Percentiles rank a stretch among this genome's conserved stretches.
Evolutionary conservation across 1,140 invertebrate species (phyloP).

Genomic region (Leptinotarsa undecemlineata): DNA sequence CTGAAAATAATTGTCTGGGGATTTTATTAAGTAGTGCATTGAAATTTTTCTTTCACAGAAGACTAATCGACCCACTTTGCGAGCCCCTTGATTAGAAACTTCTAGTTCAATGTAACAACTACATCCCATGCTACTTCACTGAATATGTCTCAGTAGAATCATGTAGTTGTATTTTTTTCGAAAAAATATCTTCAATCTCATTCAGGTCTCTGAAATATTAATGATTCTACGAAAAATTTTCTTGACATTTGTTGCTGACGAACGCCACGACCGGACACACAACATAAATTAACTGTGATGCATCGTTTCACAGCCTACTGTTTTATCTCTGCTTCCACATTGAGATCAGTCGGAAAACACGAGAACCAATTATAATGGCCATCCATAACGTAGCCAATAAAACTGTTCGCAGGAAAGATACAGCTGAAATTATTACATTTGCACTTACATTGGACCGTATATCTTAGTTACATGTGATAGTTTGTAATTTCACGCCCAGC

Average conservation of each 20-base stretch:
- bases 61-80: too few relatives aligned
- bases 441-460: constrained; percentile 45
- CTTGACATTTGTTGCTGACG: not conserved
- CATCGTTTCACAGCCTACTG: not conserved
- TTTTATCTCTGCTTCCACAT: not conserved
- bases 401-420: constrained; percentile 45
- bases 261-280: not conserved
- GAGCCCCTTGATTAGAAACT: too few relatives aligned
- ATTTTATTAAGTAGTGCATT: too few relatives aligned
- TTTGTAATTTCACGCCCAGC: constrained; percentile 36
- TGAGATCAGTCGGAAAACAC: constrained; percentile 33
- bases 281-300: not conserved
- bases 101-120: too few relatives aligned
- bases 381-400: constrained; percentile 47
- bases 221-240: not conserved
- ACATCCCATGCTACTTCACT: too few relatives aligned
- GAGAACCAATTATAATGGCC: constrained; percentile 45
- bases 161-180: too few relatives aligned
- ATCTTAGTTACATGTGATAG: constrained; percentile 44
- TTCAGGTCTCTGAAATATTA: too few relatives aligned
- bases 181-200: too few relatives aligned
- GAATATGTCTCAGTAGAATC: too few relatives aligned
- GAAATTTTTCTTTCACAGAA: too few relatives aligned
- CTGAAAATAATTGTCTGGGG: too few relatives aligned
- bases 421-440: constrained; percentile 46